Evolutionary conservation across 2,888 invertebrate genomes (phyloP).

Genomic region (Noctua comes): DNA sequence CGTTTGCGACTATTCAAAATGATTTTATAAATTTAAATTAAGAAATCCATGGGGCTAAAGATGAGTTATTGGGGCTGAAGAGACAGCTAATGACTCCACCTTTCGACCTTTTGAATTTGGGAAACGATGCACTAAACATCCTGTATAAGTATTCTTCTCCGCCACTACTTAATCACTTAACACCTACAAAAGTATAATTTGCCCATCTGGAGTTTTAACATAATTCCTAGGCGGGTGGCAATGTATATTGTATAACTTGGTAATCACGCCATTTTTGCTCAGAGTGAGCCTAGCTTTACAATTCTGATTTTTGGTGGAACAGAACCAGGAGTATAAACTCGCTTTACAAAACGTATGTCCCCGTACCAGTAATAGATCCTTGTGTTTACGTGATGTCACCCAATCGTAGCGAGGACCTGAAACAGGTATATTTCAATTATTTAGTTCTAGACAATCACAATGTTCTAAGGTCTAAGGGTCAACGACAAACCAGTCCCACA

Average conservation of each 20-base stretch:
- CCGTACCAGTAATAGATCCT: constrained; percentile 60
- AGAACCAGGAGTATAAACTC: constrained; percentile 62
- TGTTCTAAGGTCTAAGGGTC: too few species aligned
- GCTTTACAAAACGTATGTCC: constrained; percentile 63
- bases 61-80: too few species aligned
- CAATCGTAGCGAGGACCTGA: constrained; percentile 57
- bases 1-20: too few species aligned
- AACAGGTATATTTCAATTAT: background rate
- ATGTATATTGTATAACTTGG: constrained; percentile 19
- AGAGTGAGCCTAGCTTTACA: constrained; percentile 76
- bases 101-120: too few species aligned
- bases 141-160: too few species aligned
- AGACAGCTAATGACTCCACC: too few species aligned
- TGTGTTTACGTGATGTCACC: constrained; percentile 66
- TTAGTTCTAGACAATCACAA: too few species aligned
- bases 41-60: too few species aligned
- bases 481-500: too few species aligned
- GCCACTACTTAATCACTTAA: background rate
- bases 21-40: too few species aligned
- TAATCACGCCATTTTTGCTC: constrained; percentile 11
- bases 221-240: constrained; percentile 24
- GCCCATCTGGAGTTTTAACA: background rate
- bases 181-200: constrained; percentile 6
- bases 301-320: constrained; percentile 57
- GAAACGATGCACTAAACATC: too few species aligned